Base-by-base conservation (phyloP, 2,888 invertebrate species). In the Ephialtes manifestator region DNA sequence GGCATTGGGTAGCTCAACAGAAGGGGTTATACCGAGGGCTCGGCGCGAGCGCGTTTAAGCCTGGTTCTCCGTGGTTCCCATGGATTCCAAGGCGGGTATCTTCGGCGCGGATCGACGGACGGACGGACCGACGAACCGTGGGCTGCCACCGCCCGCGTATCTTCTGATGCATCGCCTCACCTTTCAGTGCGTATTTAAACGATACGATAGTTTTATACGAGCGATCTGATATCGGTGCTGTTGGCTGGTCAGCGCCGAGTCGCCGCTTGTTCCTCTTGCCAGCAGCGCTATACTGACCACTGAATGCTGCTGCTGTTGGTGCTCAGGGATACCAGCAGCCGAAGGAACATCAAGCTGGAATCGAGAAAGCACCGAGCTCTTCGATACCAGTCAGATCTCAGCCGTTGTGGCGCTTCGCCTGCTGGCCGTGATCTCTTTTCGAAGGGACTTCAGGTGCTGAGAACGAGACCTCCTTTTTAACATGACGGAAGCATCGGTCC, bases 131-230 rank as follows among this genome's bases (percentile, higher is more conserved):
- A 90, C 89, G 90, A 88, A 88, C 89, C 90, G 90, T 90, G 79
- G 90, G 90, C 93, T 93, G 93, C 93, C 93, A 93, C 93, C 93
- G 93, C 92, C 92, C 92, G 93, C 93, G 93, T 94, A 94, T 94
- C 94, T 94, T 87, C 94, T 92, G 93, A 94, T 94, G 92, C 94
- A 94, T 94, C 94, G 93, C 94, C 94, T 94, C 94, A 94, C 94
- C 94, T 94, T 94, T 94, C 94, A 94, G 93, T 94, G 94, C 94
- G 94, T 94, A 94, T 94, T 94, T 94, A 94, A 94, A 93, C 93
- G 94, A 94, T 94, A 94, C 94, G 94, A 93, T 94, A 93, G 93
- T 94, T 94, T 93, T 94, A 94, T 93, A 93, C 94, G 93, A 91
- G 92, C 92, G 93, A 94, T 94, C 94, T 94, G 94, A 94, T 94